phyloP scores from a whole-genome alignment of 2,888 invertebrate species.

The Acleris holmiana region DNA sequence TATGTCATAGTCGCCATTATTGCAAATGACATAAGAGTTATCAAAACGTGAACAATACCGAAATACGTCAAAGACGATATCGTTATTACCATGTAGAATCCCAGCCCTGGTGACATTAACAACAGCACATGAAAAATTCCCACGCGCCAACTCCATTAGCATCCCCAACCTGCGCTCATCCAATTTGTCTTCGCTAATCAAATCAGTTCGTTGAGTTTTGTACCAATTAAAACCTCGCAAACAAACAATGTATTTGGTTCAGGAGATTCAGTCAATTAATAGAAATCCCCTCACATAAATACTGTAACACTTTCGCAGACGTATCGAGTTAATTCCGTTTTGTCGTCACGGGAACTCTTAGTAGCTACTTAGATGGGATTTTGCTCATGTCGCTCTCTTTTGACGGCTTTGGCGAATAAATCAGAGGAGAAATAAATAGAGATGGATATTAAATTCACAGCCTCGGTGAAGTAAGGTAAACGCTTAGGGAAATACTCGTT shows the following conservation, averaged over 20 bases:
- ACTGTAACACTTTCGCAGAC: conserved; percentile 8
- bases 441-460: conserved; percentile 14
- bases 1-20: no score
- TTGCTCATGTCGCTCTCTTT: conserved; percentile 12
- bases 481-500: no score
- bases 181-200: conserved; percentile 11
- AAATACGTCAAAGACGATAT: no score
- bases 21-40: no score
- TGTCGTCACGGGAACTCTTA: conserved; percentile 12
- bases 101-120: no score
- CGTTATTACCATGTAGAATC: no score
- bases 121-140: no score
- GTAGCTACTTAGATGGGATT: conserved; percentile 17
- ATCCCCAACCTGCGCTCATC: neutral
- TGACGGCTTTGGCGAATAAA: conserved; percentile 11
- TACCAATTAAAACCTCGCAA: conserved; percentile 25
- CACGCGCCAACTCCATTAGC: neutral
- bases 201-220: conserved; percentile 20
- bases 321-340: conserved; percentile 15
- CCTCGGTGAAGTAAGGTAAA: no score
- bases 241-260: conserved; percentile 9
- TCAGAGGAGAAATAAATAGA: conserved; percentile 14
- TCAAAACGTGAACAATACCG: no score
- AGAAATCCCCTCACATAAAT: conserved; percentile 20
- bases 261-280: conserved; percentile 23